Evolutionary conservation across 1,140 invertebrate genomes (phyloP).

Genomic region (Lerema accius): DNA sequence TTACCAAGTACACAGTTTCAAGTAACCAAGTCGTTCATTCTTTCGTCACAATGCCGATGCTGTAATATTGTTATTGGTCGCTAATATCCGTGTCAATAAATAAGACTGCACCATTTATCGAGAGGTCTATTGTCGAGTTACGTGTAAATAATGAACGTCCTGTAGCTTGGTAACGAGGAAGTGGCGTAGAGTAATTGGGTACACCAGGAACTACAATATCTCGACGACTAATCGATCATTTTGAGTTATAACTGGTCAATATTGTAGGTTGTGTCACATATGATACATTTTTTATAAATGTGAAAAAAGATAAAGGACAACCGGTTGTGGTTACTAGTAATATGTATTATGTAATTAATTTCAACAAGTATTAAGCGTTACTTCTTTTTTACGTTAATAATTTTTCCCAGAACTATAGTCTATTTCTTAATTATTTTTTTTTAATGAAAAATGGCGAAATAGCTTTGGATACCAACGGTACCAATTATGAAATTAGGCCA

Average conservation of each 20-base stretch:
- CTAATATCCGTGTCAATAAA: constrained; percentile 40
- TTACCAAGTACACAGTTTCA: not conserved
- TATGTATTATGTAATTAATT: too few relatives aligned
- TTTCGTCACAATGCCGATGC: constrained; percentile 15
- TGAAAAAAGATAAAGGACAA: too few relatives aligned
- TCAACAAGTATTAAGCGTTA: too few relatives aligned
- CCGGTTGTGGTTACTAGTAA: too few relatives aligned
- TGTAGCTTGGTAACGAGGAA: constrained; percentile 52
- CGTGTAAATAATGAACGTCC: constrained; percentile 52
- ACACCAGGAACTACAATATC: constrained; percentile 16
- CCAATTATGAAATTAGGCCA: too few relatives aligned
- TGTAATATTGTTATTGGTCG: constrained; percentile 22
- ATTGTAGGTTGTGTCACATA: too few relatives aligned
- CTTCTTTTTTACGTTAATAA: too few relatives aligned
- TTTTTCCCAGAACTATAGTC: too few relatives aligned
- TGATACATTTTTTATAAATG: too few relatives aligned
- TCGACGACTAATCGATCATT: constrained; percentile 8
- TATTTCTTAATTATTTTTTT: too few relatives aligned
- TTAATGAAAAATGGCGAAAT: too few relatives aligned
- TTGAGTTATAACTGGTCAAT: not conserved
- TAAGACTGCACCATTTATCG: constrained; percentile 33
- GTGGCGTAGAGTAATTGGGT: constrained; percentile 50
- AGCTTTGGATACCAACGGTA: too few relatives aligned
- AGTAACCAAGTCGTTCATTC: constrained; percentile 31
- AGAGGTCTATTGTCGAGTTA: constrained; percentile 45